Base-by-base conservation (phyloP, 92 coral and sea anemone genomes). In the Pocillopora grandis region DNA sequence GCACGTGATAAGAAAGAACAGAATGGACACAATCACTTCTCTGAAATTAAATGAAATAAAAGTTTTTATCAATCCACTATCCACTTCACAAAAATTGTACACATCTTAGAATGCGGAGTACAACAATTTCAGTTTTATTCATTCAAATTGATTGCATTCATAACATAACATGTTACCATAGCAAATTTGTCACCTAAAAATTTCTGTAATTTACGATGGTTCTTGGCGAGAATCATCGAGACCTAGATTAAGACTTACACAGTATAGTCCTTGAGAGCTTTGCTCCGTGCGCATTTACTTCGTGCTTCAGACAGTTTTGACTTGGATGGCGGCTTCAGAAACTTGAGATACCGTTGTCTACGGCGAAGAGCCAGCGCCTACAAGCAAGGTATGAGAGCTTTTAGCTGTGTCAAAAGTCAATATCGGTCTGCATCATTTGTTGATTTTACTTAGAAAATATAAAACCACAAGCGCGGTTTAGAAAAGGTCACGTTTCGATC, bases 291-390 rank as follows among this genome's bases (percentile, higher is more conserved):
- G 52, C 75, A 59, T 62, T 89, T 92, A 72, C 87, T 87, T 15
- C 87, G 49, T 3, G 85, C 80, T 21, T 80, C 95, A 52, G 82
- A 79, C 63, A 94, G 37, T 20, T 62, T 57, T 18, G 77, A 80
- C 62, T 84, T 87, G 19, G 86, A 59, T 9, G 89, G 90, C 33
- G 98, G 98, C 78, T 86, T 87, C 52, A 94, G 88, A 42, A 87
- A 94, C 85, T 89, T 94, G 59, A 92, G 88, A 77, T 92, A 90
- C 2, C 98, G 95, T 62, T 86, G 88, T 69, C 79, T 90, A 58
- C 83, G 75, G 12, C 91, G 88, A 49, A 88, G 86, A 5, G 89
- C 94, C 58, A 93, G 80, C 7, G 92, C 91, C 97, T 93, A 14
- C 20, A 75, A 14, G 35, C 12, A 56, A 9, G 33, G 60, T 10